These are phyloP conservation scores for Ageneiosus marmoratus DNA, from an alignment of 2,113 vertebrate genomes.

Conservation along the genomic window DNA sequence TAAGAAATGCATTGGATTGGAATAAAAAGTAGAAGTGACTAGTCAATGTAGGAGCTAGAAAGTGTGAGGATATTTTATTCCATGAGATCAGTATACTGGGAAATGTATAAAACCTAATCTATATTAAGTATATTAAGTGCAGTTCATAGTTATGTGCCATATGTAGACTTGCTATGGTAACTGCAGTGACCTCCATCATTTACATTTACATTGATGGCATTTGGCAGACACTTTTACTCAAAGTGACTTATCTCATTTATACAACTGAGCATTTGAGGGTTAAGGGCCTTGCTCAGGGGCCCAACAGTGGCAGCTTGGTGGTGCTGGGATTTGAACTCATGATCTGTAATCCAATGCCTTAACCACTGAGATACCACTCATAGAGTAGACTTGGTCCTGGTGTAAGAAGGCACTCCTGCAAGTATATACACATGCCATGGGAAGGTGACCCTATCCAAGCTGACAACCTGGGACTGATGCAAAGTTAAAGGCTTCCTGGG, in stretches of 20 bases:
- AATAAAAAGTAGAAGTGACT: background rate
- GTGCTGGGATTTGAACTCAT: no score
- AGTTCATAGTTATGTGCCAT: conserved; percentile 56
- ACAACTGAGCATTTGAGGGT: no score
- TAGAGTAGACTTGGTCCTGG: conserved; percentile 41
- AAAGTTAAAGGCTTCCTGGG: conserved; percentile 73
- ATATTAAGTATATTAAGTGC: conserved; percentile 59
- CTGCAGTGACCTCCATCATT: background rate
- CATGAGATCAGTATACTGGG: conserved; percentile 40
- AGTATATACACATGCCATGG: conserved; percentile 44
- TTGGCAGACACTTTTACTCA: no score
- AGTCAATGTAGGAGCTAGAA: background rate
- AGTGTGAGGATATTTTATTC: background rate
- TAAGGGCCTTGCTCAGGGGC: no score
- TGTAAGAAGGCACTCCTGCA: conserved; percentile 50
- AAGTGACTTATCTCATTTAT: no score
- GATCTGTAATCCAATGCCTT: no score
- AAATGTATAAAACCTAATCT: conserved; percentile 63
- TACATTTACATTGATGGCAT: no score
- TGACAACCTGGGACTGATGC: conserved; percentile 60
- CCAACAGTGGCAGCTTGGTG: no score
- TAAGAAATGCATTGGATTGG: background rate
- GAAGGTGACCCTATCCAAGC: conserved; percentile 44
- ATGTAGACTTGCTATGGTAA: conserved; percentile 61
- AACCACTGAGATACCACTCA: no score